Evolutionary conservation across 2,113 vertebrate species (phyloP).

Genomic region (Phalacrocorax brasilianus): DNA sequence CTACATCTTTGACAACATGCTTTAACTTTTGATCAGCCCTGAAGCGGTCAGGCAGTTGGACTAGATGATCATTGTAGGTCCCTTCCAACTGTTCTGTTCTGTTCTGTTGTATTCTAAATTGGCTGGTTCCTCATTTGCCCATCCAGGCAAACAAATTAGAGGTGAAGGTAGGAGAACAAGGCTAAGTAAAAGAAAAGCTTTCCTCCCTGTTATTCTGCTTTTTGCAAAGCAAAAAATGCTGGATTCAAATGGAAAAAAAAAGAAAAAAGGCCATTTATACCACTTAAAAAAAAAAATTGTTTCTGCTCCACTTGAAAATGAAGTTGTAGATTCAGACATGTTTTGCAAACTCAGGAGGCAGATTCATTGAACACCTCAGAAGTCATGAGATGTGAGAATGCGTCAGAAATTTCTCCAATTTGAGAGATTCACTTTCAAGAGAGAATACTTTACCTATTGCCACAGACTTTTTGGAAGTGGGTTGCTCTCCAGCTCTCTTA

Average conservation of each 20-base stretch:
- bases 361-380: neutral
- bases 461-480: neutral
- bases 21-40: neutral
- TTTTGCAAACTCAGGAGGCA: neutral
- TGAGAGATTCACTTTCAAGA: neutral
- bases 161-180: neutral
- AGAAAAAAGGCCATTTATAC: neutral
- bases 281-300: accelerated
- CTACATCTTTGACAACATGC: neutral
- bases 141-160: neutral
- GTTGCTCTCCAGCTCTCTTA: neutral
- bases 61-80: neutral
- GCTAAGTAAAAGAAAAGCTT: neutral
- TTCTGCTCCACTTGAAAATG: neutral
- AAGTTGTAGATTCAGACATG: neutral
- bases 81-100: neutral
- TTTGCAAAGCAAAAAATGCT: neutral
- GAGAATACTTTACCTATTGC: neutral
- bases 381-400: neutral
- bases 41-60: neutral
- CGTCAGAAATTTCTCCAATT: neutral
- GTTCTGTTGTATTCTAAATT: neutral
- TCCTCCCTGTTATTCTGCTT: neutral
- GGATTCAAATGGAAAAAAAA: neutral
- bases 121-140: neutral